Evolutionary conservation across 2,888 invertebrate species (phyloP).

Genomic region (Cerastoderma edule): DNA sequence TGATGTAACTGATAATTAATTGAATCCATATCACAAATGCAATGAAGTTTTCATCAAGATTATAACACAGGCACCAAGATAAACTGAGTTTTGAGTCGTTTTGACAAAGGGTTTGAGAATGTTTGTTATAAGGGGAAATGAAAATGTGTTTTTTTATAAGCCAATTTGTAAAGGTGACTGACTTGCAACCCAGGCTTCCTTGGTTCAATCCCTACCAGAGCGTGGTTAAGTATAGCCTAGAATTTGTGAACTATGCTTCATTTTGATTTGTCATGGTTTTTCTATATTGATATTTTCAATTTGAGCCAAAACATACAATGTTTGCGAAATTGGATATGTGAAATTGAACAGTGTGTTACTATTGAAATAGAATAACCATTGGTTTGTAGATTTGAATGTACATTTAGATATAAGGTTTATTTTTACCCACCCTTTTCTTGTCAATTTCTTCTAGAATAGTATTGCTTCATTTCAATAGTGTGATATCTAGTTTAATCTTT

Average conservation of each 20-base stretch:
- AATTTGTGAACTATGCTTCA: neutral
- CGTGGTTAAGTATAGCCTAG: neutral
- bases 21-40: no score
- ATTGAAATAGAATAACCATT: neutral
- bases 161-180: no score
- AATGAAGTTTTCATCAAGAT: no score
- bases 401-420: conserved; percentile 10
- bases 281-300: neutral
- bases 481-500: neutral
- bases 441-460: neutral
- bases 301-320: neutral
- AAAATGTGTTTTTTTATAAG: no score
- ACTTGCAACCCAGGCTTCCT: no score
- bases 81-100: no score
- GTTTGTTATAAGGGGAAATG: no score
- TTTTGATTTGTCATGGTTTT: neutral
- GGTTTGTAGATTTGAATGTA: neutral
- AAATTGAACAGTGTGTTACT: neutral
- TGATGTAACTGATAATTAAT: no score
- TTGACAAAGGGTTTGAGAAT: no score
- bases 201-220: no score
- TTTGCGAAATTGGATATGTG: neutral
- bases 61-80: no score
- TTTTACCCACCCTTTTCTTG: neutral
- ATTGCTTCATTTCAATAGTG: neutral